Base-by-base conservation (phyloP, 1,140 invertebrate genomes). In the Drosophila persimilis region DNA sequence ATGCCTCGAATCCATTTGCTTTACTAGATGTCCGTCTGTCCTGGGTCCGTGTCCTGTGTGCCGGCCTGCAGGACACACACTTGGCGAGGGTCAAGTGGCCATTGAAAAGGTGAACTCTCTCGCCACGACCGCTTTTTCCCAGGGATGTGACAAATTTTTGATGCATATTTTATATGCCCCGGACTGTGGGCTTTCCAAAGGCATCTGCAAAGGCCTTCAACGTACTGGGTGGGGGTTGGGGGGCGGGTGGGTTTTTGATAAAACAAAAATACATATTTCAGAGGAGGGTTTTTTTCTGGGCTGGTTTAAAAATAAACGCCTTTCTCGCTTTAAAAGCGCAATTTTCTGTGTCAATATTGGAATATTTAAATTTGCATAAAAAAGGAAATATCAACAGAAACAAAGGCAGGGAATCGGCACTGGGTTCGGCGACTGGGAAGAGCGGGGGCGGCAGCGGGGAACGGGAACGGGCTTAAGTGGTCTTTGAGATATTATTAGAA, bases 101-200 rank as follows among this genome's bases (percentile, higher is more conserved):
- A 85, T 85, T 86, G 69, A 77, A 73, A 86, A 85, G 81, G 81
- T 85, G 70, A 84, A 86, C 62, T 54, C 51, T 3, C 35, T 81
- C 35, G 78, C 72, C 81, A 77, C 73, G 70, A 53, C 65, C 81
- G 75, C 71, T 85, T 66, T 70, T 50, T 1, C 50, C 56, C 39
- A 57, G 61, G 62, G 63, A 85, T 81, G 83, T 81, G 83, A 85
- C 81, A 85, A 85, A 88, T 85, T 85, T 81, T 75, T 88, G 73
- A 77, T 85, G 83, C 83, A 85, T 85, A 85, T 75, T 88, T 85
- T 86, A 86, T 85, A 35, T 11, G 31, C 8, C 31, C 31, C 31
- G 31, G 31, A 11, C 31, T 9, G 31, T 52, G 52, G 55, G 55
- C 51, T 60, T 44, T 66, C 52, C 24, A 24, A 24, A 24, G 24